Base-by-base conservation (phyloP, 53 echinoderm and acorn worm species). In the Echinarachnius parma region DNA sequence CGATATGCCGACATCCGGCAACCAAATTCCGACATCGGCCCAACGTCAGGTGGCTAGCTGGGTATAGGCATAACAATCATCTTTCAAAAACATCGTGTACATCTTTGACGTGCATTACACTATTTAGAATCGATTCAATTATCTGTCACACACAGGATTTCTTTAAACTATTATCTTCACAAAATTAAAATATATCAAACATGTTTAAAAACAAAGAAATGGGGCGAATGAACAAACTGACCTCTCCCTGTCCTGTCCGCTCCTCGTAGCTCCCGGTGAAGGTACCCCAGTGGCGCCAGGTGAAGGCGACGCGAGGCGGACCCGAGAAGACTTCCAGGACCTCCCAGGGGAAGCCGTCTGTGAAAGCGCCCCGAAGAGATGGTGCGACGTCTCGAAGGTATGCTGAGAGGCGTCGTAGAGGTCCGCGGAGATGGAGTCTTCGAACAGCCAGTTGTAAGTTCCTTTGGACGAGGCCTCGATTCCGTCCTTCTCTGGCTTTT, bases 341-440 rank as follows among this genome's bases (percentile, higher is more conserved):
- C 61, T 89, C 89, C 89, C 89, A 89, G 9, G 89, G 59, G 45
- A 89, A 89, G 25, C 89, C 88, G 7, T 84, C 56, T 5, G 63
- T 36, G 53, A 89, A 89, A 27, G 89, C 85, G 4, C 77, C 60
- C 11, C 69, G 85, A 89, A 89, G 11, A 64, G 24, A 27, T 22
- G 27, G 56, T 89, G 79, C 4, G 81, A 84, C 29, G 77, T 76
- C 27, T 89, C 83, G 39, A 69, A 64, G 5, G 70, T 75, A 46
- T 89, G 80, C 23, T 64, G 53, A 2, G 67, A 55, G 20, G 64
- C 44, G 53, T 90, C 76, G 77, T 90, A 86, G 5, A 86, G 60
- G 16, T 83, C 68, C 31, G 77, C 77, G 9, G 82, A 54, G 44
- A 42, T 39, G n/a, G n/a, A n/a, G 19, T 49, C 34, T 9, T 55